Conservation (phyloP, 2,797 vertebrate genomes). For the Spheniscus humboldti region DNA sequence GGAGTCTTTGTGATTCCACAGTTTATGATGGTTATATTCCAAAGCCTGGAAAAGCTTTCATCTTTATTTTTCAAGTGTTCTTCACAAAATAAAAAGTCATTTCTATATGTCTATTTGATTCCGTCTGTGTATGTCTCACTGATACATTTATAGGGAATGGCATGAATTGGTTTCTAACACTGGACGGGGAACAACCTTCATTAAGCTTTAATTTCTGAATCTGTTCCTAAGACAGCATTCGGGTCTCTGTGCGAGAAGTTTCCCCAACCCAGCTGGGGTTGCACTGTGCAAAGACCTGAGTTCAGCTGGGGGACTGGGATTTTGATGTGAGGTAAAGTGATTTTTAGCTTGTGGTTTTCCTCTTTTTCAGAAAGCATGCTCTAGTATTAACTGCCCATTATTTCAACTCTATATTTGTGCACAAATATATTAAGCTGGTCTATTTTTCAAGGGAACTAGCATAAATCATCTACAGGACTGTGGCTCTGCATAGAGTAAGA, state of each 20-base stretch:
- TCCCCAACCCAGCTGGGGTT: fast-evolving
- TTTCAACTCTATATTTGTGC: not conserved
- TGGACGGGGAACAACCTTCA: not conserved
- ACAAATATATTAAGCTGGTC: not conserved
- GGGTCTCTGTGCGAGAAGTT: not conserved
- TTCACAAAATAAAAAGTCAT: constrained; percentile 5
- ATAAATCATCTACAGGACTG: not conserved
- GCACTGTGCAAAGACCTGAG: not conserved
- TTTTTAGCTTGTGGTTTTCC: not conserved
- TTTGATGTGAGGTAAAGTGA: not conserved
- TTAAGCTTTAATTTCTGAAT: not conserved
- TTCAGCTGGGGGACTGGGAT: not conserved
- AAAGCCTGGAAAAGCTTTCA: not conserved
- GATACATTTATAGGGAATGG: not conserved
- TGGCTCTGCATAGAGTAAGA: not conserved
- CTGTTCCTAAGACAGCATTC: not conserved
- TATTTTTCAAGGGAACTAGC: not conserved
- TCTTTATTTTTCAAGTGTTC: constrained; percentile 6
- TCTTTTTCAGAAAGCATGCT: not conserved
- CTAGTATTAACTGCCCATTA: no score
- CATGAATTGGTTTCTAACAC: not conserved
- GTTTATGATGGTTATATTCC: not conserved
- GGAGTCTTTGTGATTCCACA: not conserved
- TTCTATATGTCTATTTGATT: not conserved
- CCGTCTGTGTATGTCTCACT: not conserved